A percentile compares a stretch with the other conserved stretches of the same genome.
Conservation (phyloP, 2,113 vertebrate genomes). For the Podarcis cretensis region DNA sequence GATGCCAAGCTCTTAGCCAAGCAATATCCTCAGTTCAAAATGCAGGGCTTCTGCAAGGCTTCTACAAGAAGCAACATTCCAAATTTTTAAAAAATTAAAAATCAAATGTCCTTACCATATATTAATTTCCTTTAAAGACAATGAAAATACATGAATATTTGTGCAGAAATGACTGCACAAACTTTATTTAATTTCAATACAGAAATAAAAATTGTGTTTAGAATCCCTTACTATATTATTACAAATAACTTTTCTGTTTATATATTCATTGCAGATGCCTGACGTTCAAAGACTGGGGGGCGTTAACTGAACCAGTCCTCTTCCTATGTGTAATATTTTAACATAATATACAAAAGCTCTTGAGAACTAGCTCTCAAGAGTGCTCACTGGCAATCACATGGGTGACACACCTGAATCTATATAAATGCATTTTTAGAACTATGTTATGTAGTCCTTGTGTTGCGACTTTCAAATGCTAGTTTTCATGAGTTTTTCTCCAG, state of each 20-base stretch:
- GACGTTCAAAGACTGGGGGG: constrained; percentile 30
- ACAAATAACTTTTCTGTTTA: constrained; percentile 40
- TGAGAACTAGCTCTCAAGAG: constrained; percentile 25
- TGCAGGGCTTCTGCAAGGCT: no score
- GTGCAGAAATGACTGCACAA: constrained; percentile 37
- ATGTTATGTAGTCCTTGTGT: not conserved
- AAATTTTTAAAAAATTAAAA: not conserved
- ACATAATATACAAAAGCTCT: not conserved
- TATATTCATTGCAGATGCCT: constrained; percentile 1
- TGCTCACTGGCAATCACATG: constrained; percentile 28
- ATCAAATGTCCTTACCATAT: constrained; percentile 35
- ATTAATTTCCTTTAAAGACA: constrained; percentile 48
- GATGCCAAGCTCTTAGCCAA: not conserved
- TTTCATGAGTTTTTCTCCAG: constrained; percentile 28
- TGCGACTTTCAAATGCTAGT: constrained; percentile 54
- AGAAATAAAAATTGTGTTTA: constrained; percentile 39
- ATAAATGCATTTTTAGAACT: not conserved
- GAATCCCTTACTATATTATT: constrained; percentile 32
- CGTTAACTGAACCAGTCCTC: constrained; percentile 1
- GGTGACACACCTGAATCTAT: constrained; percentile 7
- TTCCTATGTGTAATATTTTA: not conserved
- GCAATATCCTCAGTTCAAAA: not conserved
- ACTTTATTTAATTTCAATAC: not conserved
- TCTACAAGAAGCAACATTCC: not conserved
- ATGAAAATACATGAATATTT: constrained; percentile 29